Conservation (phyloP, 2,113 vertebrate genomes). For the Ammodytes marinus region DNA sequence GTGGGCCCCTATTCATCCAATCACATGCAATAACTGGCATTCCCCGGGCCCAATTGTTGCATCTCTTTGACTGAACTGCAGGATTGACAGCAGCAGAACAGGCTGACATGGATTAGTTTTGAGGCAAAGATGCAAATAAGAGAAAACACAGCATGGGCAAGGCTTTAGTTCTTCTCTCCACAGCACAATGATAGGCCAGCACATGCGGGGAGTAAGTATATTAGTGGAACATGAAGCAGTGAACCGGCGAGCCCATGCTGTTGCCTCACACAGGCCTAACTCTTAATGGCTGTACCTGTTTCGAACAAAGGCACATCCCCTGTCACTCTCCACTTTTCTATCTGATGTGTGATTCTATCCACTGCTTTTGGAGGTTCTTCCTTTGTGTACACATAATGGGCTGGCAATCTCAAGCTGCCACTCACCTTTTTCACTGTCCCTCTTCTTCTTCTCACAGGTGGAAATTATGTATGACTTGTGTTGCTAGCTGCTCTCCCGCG, state of each 20-base stretch:
- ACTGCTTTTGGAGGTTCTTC: constrained; percentile 26
- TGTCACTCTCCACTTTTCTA: constrained; percentile 32
- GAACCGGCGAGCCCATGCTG: constrained; percentile 58
- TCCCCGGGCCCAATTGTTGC: constrained; percentile 19
- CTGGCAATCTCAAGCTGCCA: constrained; percentile 38
- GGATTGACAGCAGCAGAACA: constrained; percentile 6
- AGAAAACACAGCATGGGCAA: constrained; percentile 27
- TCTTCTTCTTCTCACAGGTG: constrained; percentile 46
- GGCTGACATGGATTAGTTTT: neutral
- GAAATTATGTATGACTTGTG: constrained; percentile 77
- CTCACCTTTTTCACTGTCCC: constrained; percentile 39
- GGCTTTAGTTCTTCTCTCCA: constrained; percentile 43
- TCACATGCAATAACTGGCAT: constrained; percentile 19
- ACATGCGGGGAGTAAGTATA: constrained; percentile 52
- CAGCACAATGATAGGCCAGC: constrained; percentile 64
- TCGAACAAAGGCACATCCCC: constrained; percentile 58
- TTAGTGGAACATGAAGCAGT: constrained; percentile 62
- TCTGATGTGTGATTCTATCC: constrained; percentile 55
- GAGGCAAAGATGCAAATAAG: constrained; percentile 11
- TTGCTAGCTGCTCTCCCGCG: constrained; percentile 61
- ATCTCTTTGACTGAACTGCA: constrained; percentile 1
- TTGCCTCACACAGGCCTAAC: constrained; percentile 37
- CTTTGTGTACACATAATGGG: constrained; percentile 36
- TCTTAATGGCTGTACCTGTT: constrained; percentile 62
- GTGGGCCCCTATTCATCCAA: constrained; percentile 30